Evolutionary conservation across 2,888 invertebrate genomes (phyloP).

Genomic region (Polydrusus cervinus): DNA sequence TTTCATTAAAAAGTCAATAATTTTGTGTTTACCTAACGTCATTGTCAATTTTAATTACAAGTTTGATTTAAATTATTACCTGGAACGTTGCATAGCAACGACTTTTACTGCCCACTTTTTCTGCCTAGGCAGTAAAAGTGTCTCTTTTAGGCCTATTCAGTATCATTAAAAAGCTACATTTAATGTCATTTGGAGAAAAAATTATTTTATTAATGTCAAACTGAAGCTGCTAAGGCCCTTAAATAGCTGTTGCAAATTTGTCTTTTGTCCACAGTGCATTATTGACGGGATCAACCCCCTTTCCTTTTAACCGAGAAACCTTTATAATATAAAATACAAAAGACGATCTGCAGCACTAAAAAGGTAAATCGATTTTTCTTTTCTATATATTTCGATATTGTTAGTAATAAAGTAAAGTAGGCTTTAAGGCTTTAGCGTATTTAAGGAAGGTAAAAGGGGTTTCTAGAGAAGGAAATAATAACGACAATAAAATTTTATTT

Average conservation of each 20-base stretch:
- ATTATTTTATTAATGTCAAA: too few relatives aligned
- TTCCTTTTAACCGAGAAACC: not conserved
- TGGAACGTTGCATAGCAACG: too few relatives aligned
- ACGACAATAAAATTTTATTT: not conserved
- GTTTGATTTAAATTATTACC: too few relatives aligned
- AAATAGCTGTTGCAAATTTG: not conserved
- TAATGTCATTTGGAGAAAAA: too few relatives aligned
- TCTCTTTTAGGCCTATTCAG: too few relatives aligned
- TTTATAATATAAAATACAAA: slow-evolving; percentile 5
- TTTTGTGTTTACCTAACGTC: too few relatives aligned
- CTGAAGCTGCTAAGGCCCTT: not conserved
- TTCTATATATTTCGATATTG: not conserved
- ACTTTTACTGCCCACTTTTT: too few relatives aligned
- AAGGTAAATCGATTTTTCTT: not conserved
- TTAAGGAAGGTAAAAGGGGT: not conserved
- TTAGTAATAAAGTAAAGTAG: not conserved
- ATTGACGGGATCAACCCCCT: not conserved
- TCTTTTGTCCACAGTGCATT: slow-evolving; percentile 2
- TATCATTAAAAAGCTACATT: too few relatives aligned
- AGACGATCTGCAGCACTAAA: not conserved
- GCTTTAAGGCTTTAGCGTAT: not conserved
- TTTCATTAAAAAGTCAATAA: too few relatives aligned
- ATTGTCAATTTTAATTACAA: too few relatives aligned
- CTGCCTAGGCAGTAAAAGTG: too few relatives aligned
- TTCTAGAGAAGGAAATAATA: not conserved